Base-by-base conservation (phyloP, 2,888 invertebrate species). In the Mythimna lalbum region DNA sequence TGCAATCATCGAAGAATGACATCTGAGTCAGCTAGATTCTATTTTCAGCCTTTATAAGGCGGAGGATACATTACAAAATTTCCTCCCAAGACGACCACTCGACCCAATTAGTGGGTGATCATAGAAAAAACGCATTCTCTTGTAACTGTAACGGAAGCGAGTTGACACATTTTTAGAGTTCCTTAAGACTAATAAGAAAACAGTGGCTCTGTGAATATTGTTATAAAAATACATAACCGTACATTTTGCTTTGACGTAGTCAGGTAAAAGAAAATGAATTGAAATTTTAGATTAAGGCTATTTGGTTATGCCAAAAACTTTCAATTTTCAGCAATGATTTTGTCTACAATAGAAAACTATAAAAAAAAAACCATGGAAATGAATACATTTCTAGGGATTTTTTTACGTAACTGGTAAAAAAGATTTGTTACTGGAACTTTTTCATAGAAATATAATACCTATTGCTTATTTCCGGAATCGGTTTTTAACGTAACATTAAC, bases 131-230 rank as follows among this genome's bases (percentile, higher is more conserved):
- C 83, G 72, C 83, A 89, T 86, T 86, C 85, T 81, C 79, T 84
- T 83, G 69, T 89, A 90, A 87, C 88, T 90, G 88, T 89, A 89
- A 89, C 89, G 89, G 89, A 91, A 91, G 89, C 83, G 64, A 82
- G 79, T 81, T 84, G 83, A 87, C 86, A 85, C 86, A 87, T 85
- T 85, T 87, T 82, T 86, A 69, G 82, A 53, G 86, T 83, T 87
- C 89, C 78, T 76, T 66, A 66, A 27, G 47, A 6, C 6, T 17
- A 49, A 62, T 69, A 17, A 64, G 62, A 74, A 83, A 78, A 65
- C 69, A 5, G 2, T 63, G 21, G 14, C 1, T 1, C 23, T 36
- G 19, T 19, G 19, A 36, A 19, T 10, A 23, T 43, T 10, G 14
- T 4, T 33, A 39, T 27, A 27, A 27, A 4, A 27, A 27, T 27